phyloP scores from a whole-genome alignment of 2,113 vertebrate genomes.

The Daphoenositta chrysoptera region DNA sequence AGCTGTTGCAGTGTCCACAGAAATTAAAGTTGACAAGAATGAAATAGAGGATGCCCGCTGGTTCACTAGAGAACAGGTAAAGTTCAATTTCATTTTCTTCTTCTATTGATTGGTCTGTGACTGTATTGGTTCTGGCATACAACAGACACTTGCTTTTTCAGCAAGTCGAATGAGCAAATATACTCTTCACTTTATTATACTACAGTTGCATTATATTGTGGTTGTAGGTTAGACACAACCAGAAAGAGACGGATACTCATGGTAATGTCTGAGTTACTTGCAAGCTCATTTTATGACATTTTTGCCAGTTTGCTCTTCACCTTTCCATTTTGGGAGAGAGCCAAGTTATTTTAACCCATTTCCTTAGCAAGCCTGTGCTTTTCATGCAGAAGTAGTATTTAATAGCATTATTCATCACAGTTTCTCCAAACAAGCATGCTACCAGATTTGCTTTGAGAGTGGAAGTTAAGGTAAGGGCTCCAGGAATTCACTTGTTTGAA shows the following conservation, averaged over 20 bases:
- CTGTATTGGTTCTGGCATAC: slow-evolving; percentile 33
- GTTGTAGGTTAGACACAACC: not conserved
- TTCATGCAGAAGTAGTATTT: not conserved
- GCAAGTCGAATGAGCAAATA: not conserved
- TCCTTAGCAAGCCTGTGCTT: not conserved
- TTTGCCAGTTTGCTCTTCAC: not conserved
- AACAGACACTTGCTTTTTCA: slow-evolving; percentile 28
- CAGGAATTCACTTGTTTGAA: not conserved
- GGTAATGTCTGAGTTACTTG: not conserved
- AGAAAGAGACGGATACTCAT: not conserved
- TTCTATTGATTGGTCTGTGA: slow-evolving; percentile 68
- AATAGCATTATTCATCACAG: not conserved
- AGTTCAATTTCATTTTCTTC: slow-evolving; percentile 73
- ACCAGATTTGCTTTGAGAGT: not conserved
- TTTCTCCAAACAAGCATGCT: not conserved
- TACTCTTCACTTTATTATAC: not conserved
- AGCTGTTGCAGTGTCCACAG: slow-evolving; percentile 84
- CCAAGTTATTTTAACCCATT: not conserved
- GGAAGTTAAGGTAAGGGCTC: not conserved
- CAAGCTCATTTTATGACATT: not conserved
- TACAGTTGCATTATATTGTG: not conserved
- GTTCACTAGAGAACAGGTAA: slow-evolving; percentile 91
- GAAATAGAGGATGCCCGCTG: slow-evolving; percentile 95
- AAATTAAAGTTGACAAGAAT: slow-evolving; percentile 88
- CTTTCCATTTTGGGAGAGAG: not conserved